Evolutionary conservation across 2,113 vertebrate species (phyloP), one percentile per base, ranked within the genome.

Genomic region (Pachycephala philippinensis): DNA sequence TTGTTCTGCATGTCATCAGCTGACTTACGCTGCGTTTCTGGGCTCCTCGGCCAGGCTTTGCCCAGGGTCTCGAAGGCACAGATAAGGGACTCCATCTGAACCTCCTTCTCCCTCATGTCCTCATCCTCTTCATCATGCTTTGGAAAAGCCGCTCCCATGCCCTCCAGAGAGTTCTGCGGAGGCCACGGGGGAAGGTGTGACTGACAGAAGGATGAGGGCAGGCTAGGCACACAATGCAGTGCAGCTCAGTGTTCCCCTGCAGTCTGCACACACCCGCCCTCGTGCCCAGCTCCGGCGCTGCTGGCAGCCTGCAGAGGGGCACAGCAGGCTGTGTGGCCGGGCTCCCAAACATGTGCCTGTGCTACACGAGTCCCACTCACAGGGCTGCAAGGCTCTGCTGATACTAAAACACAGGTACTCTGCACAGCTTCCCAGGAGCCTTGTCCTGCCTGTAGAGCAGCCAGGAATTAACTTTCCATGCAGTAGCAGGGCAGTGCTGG

Each of bases 41-140:
- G 88, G 39, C 95, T 99, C 85, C 96, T 98, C 1, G 99, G 99
- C 99, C 99, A 99, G 49, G 99, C 97, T 97, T 99, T 99, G 83
- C 99, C 99, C 45, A 99, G 97, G 35, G 98, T 98, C 96, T 99
- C 99, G 1, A 99, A 99, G 94, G 99, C 99, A 95, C 99, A 99
- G 64, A 99, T 97, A 79, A 99, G 86, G 64, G 97, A 98, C 74
- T 99, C 99, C 56, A 98, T 98, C 93, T 98, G 98, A 84, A 99
- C 95, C 87, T 99, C 99, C 35, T 98, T 98, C 95, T 99, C 98
- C 87, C 98, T 99, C 75, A 91, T 96, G 30, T 99, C 98, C 49
- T 97, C 98, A 1, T 99, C 98, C 28, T 95, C 97, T 15, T 97
- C 97, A 3, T 98, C 97, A 1, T 96, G 97, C 95, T 98, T 98